These are phyloP conservation scores for Onychomys leucogaster DNA, from an alignment of 2,797 vertebrate species.

Conservation along the genomic window DNA sequence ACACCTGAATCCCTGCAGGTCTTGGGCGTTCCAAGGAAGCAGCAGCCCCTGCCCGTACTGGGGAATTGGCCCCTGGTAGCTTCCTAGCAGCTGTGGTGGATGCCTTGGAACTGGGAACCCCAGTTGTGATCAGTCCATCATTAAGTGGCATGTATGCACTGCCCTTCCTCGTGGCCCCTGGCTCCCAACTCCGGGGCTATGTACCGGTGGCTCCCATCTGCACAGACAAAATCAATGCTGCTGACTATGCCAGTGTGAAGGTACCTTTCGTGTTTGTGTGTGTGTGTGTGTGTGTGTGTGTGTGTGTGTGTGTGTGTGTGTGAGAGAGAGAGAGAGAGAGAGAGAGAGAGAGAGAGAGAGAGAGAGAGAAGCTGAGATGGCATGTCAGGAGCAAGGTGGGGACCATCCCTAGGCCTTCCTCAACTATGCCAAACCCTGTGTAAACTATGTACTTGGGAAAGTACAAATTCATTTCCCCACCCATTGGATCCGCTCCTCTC, in stretches of 20 bases:
- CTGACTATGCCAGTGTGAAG: slow-evolving; percentile 92
- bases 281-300: neutral
- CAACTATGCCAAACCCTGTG: neutral
- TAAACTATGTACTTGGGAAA: neutral
- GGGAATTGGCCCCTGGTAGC: slow-evolving; percentile 90
- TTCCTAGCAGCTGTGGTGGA: slow-evolving; percentile 93
- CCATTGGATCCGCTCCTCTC: neutral
- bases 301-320: too few relatives aligned
- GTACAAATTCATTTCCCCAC: neutral
- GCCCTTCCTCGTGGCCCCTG: slow-evolving; percentile 93
- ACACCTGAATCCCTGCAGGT: slow-evolving; percentile 86
- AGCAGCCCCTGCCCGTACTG: slow-evolving; percentile 88
- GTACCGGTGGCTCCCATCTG: slow-evolving; percentile 97
- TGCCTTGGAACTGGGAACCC: slow-evolving; percentile 89
- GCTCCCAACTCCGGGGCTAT: slow-evolving; percentile 91
- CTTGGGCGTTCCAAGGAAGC: slow-evolving; percentile 92
- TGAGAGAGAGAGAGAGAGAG: too few relatives aligned
- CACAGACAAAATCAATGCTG: slow-evolving; percentile 92
- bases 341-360: too few relatives aligned
- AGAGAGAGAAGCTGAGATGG: neutral
- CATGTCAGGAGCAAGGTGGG: neutral
- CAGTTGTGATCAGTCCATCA: slow-evolving; percentile 95
- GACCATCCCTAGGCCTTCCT: neutral
- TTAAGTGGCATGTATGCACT: slow-evolving; percentile 98
- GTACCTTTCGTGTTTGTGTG: slow-evolving; percentile 82